Evolutionary conservation across 2,113 vertebrate genomes (phyloP), one percentile per base, ranked within the genome.

Genomic region (Symphodus melops): DNA sequence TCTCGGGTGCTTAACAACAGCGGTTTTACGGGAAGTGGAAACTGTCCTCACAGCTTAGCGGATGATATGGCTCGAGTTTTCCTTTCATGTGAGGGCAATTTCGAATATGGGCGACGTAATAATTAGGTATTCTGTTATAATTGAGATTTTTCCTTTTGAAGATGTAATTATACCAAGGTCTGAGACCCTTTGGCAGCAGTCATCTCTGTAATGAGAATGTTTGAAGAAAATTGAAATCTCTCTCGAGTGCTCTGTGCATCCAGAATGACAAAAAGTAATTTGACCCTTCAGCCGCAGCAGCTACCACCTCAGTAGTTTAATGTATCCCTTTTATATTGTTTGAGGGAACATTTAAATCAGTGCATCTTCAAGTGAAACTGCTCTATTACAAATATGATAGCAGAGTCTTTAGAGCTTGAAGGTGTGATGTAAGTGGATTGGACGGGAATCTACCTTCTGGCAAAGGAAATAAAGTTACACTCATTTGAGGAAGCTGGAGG

Each of bases 61-160:
- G 83, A 87, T 81, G 70, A 87, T 84, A 87, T 8, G 53, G 75
- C 86, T 84, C 62, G 63, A 68, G 77, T 82, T 73, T 73, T 79
- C 77, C 86, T 81, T 88, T 86, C 66, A 79, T 76, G 67, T 81
- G 81, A 79, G 89, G 75, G 70, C 79, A 77, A 85, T 88, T 89
- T 89, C 66, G 20, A 88, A 83, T 89, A 78, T 56, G 78, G 54
- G 72, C 56, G 16, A 86, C 41, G 57, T 81, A 75, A 89, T 92
- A 92, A 93, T 93, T 88, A 93, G 87, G 74, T 88, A 87, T 92
- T 92, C 86, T 80, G 86, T 88, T 82, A 88, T 92, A 93, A 93
- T 92, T 92, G 91, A 90, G 89, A 90, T 92, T 88, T 90, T 85
- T 83, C 84, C 79, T 71, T 86, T 88, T 93, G 84, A 91, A 90